Evolutionary conservation across 2,797 vertebrate species (phyloP), one percentile per base, ranked within the genome.

Genomic region (Sparidentex hasta): DNA sequence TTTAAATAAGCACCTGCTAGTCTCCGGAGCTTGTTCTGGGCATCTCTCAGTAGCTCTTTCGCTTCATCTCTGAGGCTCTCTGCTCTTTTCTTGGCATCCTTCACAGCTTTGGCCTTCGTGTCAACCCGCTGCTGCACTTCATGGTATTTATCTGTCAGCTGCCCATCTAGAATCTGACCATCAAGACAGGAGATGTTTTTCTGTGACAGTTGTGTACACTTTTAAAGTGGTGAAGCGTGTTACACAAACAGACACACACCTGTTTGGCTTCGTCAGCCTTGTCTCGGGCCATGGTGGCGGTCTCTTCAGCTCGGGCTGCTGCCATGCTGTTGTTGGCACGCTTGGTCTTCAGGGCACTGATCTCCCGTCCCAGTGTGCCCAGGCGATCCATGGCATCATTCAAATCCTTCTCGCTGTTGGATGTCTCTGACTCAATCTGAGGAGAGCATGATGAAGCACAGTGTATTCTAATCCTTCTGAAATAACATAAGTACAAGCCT

Each of bases 221-320:
- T 66, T 56, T 0, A 41, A 44, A 12, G 8, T 76, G 20, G 9
- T 20, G 58, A 27, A 13, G 9, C 7, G 29, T 17, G 33, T 6
- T 7, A 12, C 46, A 48, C 69, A 46, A 59, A 68, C 41, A 55
- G 2, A 52, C 58, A 64, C 82, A 66, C 33, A 97, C 98, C 97
- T 98, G 96, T 87, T 98, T 98, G 85, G 98, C 98, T 88, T 98
- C 98, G 0, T 92, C 90, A 0, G 98, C 98, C 57, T 97, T 96
- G 80, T 96, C 95, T 68, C 94, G 94, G 0, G 98, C 98, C 33
- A 88, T 94, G 23, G 92, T 95, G n/a, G 98, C 98, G 0, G 96
- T 97, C 71, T 98, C 97, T 61, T 97, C 97, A 0, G 97, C 98
- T 0, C 95, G 95, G 0, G 97, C 96, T 0, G 97, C 97, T 1